These are phyloP conservation scores for Venustaconcha ellipsiformis DNA, from an alignment of 1,140 invertebrate genomes.

Conservation along the genomic window DNA sequence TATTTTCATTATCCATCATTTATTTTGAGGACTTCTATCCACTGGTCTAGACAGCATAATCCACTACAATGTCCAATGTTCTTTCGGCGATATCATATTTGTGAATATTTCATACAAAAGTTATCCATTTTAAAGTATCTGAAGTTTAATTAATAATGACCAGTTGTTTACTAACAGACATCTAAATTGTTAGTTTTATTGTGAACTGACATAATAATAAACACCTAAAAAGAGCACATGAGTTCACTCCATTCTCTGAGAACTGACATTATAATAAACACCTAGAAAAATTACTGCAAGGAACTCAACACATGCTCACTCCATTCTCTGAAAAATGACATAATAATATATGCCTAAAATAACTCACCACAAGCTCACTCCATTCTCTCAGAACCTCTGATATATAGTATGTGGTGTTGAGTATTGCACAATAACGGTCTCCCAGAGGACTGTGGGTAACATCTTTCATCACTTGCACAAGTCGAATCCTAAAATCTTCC, in stretches of 20 bases:
- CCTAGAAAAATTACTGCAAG: not conserved
- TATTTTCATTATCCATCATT: too few relatives aligned
- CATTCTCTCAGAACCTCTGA: conserved; percentile 85
- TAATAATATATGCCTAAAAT: not conserved
- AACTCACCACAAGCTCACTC: conserved; percentile 83
- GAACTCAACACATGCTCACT: not conserved
- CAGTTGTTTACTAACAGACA: too few relatives aligned
- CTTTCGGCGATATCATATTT: too few relatives aligned
- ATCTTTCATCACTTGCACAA: conserved; percentile 80
- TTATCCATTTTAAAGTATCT: too few relatives aligned
- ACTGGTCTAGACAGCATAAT: too few relatives aligned
- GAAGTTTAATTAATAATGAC: too few relatives aligned
- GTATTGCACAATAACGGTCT: conserved; percentile 76
- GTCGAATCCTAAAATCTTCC: conserved; percentile 87
- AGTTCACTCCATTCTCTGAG: not conserved
- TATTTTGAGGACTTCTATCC: too few relatives aligned
- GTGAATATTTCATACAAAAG: too few relatives aligned
- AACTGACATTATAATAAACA: not conserved
- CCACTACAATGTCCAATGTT: too few relatives aligned
- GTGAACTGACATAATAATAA: not conserved
- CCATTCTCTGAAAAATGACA: not conserved
- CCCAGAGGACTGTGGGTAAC: conserved; percentile 74
- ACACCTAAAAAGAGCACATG: not conserved
- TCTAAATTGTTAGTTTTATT: too few relatives aligned
- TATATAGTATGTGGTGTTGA: conserved; percentile 88